A percentile compares a stretch with the other conserved stretches of the same genome.
phyloP scores from a whole-genome alignment of 2,113 vertebrate genomes.

The Pollachius pollachius region DNA sequence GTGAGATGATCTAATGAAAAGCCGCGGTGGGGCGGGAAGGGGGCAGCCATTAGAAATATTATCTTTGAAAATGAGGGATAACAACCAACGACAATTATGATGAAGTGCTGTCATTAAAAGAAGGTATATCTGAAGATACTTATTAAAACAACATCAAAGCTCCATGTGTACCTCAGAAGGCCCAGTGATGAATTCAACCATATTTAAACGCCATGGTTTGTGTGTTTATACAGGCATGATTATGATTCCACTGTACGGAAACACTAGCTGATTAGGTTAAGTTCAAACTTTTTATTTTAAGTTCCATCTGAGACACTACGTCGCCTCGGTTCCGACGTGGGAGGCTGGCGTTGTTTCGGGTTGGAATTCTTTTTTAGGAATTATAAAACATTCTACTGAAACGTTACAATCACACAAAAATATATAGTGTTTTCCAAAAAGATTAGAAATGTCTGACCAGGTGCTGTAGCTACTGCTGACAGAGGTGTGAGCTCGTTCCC shows the following conservation, averaged over 20 bases:
- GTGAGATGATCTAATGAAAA: conserved; percentile 54
- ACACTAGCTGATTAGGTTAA: conserved; percentile 25
- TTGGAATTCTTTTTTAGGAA: too few species aligned
- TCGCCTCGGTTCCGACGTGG: too few species aligned
- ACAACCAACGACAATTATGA: conserved; percentile 55
- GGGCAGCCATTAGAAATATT: conserved; percentile 53
- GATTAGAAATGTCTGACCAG: conserved; percentile 7
- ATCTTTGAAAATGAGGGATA: conserved; percentile 53
- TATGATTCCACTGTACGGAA: conserved; percentile 22
- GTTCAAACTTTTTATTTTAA: conserved; percentile 8
- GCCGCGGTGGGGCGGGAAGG: conserved; percentile 30
- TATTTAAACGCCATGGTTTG: conserved; percentile 29
- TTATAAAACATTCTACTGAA: too few species aligned
- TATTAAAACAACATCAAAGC: conserved; percentile 27
- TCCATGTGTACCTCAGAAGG: conserved; percentile 16
- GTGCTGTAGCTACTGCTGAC: conserved; percentile 24
- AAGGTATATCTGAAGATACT: conserved; percentile 23
- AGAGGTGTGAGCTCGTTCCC: conserved; percentile 13
- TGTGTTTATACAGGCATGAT: conserved; percentile 18
- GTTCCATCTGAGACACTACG: not conserved
- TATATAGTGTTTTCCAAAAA: too few species aligned
- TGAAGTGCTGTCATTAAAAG: conserved; percentile 40
- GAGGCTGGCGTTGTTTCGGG: too few species aligned
- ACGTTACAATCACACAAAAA: too few species aligned
- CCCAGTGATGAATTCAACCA: conserved; percentile 18